Evolutionary conservation across 2,888 invertebrate species (phyloP), one percentile per base, ranked within the genome.

Genomic region (Dryocosmus kuriphilus): DNA sequence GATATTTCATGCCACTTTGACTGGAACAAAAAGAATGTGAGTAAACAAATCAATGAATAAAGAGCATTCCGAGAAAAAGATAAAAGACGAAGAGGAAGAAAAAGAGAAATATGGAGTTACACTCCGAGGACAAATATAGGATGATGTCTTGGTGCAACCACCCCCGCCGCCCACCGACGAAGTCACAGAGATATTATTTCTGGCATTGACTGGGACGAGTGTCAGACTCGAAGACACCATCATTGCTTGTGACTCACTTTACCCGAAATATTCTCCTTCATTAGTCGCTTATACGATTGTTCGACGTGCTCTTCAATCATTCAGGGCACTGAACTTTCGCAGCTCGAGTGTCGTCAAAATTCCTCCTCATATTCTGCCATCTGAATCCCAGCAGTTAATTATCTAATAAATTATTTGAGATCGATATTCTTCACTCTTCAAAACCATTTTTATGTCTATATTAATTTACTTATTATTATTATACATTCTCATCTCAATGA

Each of bases 61-160:
- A 77, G 76, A 77, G 75, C 77, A 79, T 74, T 79, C 75, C 57
- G 30, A 24, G 74, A 24, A 38, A 19, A 60, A 61, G 57, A 41
- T 60, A 41, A 74, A 22, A 61, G 24, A 61, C 30, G 27, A 19
- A 11, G 35, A 65, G 41, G 24, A 57, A 73, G 65, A 63, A 38
- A 57, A 71, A 46, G 67, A 71, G 27, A n/a, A 71, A 71, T 71
- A 71, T 67, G 67, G 67, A 67, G 77, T 76, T 76, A 74, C 77
- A 76, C 80, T 78, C 77, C 80, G 78, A 80, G 86, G 87, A 86
- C 87, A 89, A 89, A 90, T 90, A 89, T 90, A 90, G 90, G 87
- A 88, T 89, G 87, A 89, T 87, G 87, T 86, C 85, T 80, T 77
- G 35, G 82, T 82, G 82, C 81, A 84, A 83, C 85, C 88, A 86